A percentile compares a stretch with the other conserved stretches of the same genome.
Evolutionary conservation across 2,113 vertebrate genomes (phyloP).

Genomic region (Campylorhamphus procurvoides): DNA sequence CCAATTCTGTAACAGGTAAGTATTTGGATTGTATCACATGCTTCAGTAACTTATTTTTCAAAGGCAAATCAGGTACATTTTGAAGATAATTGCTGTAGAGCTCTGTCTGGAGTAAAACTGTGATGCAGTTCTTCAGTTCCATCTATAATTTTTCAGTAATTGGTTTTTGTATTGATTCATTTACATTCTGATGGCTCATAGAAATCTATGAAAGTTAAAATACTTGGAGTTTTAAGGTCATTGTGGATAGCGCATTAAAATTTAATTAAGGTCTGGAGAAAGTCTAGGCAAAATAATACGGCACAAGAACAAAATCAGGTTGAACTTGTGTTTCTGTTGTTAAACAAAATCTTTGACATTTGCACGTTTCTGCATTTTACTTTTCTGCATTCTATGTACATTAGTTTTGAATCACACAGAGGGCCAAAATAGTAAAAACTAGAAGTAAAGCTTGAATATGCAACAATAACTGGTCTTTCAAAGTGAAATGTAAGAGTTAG

Average conservation of each 20-base stretch:
- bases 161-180: background rate
- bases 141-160: background rate
- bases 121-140: background rate
- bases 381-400: background rate
- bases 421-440: background rate
- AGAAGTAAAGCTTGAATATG: background rate
- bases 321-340: background rate
- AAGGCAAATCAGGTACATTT: background rate
- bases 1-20: background rate
- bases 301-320: background rate
- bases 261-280: background rate
- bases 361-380: background rate
- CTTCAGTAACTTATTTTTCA: background rate
- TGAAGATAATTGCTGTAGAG: background rate
- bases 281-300: background rate
- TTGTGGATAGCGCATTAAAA: background rate
- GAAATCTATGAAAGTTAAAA: background rate
- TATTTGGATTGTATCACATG: background rate
- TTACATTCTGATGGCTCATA: background rate
- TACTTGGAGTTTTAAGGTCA: background rate
- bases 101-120: background rate
- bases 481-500: background rate
- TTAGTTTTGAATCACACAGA: background rate
- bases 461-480: background rate
- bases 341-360: background rate